Conservation (phyloP, 2,888 invertebrate genomes). For the Drosophila buzzatii region DNA sequence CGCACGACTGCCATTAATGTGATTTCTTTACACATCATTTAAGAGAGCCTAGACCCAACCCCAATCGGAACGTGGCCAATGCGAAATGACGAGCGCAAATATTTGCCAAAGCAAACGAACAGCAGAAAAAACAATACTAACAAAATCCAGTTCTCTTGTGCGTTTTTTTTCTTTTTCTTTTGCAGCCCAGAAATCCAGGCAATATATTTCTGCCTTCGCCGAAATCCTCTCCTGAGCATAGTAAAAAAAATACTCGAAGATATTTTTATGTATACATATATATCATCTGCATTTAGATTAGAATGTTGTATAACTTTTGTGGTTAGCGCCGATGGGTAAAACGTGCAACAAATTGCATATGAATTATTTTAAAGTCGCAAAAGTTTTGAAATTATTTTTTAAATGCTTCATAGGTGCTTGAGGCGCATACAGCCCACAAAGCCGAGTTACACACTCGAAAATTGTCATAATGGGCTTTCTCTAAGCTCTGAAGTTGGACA, state of each 20-base stretch:
- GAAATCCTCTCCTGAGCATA: constrained; percentile 15
- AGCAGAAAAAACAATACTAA: not conserved
- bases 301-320: constrained; percentile 28
- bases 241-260: constrained; percentile 5
- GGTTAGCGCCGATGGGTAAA: constrained; percentile 15
- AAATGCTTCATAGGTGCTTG: not conserved
- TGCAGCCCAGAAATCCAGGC: constrained; percentile 32
- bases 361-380: constrained; percentile 45
- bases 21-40: constrained; percentile 76
- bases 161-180: constrained; percentile 14
- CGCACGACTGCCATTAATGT: constrained; percentile 73
- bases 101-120: constrained; percentile 58
- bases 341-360: constrained; percentile 46
- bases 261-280: constrained; percentile 4
- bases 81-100: constrained; percentile 69
- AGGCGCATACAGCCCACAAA: not conserved
- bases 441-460: constrained; percentile 31
- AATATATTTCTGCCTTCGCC: constrained; percentile 24
- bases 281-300: constrained; percentile 21
- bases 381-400: constrained; percentile 34
- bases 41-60: constrained; percentile 40
- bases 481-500: constrained; percentile 26
- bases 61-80: constrained; percentile 46
- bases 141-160: not conserved
- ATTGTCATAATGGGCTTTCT: constrained; percentile 42